These are phyloP conservation scores for Gymnogyps californianus DNA, from an alignment of 2,113 vertebrate genomes.

Conservation along the genomic window DNA sequence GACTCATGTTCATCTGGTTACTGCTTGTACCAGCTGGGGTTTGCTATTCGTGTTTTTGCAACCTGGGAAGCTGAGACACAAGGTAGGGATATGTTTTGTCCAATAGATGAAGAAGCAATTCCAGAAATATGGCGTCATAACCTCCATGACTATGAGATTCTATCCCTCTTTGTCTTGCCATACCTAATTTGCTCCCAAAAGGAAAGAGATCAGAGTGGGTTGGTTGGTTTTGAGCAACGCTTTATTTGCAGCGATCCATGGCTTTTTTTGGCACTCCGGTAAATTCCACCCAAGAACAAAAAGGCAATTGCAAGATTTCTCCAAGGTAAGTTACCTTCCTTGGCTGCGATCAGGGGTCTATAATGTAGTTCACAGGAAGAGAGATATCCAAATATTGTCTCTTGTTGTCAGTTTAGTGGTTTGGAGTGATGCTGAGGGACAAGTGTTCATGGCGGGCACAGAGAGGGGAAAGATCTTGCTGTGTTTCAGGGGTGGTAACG, in stretches of 20 bases:
- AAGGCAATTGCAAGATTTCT: background rate
- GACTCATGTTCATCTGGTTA: background rate
- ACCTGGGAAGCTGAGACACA: background rate
- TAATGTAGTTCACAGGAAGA: background rate
- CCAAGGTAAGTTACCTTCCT: background rate
- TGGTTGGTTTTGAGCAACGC: background rate
- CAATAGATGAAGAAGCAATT: background rate
- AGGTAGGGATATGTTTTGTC: background rate
- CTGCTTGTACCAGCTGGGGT: background rate
- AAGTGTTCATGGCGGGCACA: rapidly evolving
- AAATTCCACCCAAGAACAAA: background rate
- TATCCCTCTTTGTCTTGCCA: background rate
- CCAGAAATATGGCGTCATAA: background rate
- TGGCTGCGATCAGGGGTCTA: background rate
- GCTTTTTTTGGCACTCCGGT: background rate
- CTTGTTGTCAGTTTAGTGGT: background rate
- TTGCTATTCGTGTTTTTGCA: background rate
- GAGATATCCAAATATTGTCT: background rate
- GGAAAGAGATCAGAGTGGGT: background rate
- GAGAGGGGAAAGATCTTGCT: background rate
- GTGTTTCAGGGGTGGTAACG: background rate
- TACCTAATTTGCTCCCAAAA: background rate
- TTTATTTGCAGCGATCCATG: background rate
- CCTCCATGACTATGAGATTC: background rate
- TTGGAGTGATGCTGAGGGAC: background rate